Evolutionary conservation across 1,140 invertebrate genomes (phyloP).

Genomic region (Cyclargus thomasi): DNA sequence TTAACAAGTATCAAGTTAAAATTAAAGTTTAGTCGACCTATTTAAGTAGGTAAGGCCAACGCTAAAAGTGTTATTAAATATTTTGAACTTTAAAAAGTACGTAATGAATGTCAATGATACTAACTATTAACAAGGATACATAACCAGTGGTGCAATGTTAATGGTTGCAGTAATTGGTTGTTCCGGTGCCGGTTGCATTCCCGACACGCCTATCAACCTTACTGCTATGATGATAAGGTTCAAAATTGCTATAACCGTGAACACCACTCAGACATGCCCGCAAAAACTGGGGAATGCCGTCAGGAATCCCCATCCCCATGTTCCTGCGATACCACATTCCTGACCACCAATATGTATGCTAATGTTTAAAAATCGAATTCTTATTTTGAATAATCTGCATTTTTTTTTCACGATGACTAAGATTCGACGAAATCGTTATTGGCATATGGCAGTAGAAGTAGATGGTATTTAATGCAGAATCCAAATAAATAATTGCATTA

Average conservation of each 20-base stretch:
- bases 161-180: constrained; percentile 6
- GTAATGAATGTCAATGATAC: neutral
- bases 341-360: neutral
- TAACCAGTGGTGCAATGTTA: constrained; percentile 1
- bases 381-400: too few relatives aligned
- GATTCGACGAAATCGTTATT: too few relatives aligned
- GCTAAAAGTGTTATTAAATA: neutral
- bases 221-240: neutral
- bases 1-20: too few relatives aligned
- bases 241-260: neutral
- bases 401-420: neutral
- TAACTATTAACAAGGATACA: neutral
- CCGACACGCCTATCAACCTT: neutral
- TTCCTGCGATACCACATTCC: constrained; percentile 28
- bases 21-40: too few relatives aligned
- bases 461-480: too few relatives aligned
- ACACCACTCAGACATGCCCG: neutral
- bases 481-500: too few relatives aligned
- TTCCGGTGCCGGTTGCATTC: constrained; percentile 4
- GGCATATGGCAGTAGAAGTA: too few relatives aligned
- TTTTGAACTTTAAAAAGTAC: neutral
- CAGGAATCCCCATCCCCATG: constrained; percentile 38
- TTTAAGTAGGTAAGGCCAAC: too few relatives aligned
- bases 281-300: constrained; percentile 44
- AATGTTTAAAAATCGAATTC: neutral